Conservation (phyloP, 2,797 vertebrate genomes). For the Gila robusta region DNA sequence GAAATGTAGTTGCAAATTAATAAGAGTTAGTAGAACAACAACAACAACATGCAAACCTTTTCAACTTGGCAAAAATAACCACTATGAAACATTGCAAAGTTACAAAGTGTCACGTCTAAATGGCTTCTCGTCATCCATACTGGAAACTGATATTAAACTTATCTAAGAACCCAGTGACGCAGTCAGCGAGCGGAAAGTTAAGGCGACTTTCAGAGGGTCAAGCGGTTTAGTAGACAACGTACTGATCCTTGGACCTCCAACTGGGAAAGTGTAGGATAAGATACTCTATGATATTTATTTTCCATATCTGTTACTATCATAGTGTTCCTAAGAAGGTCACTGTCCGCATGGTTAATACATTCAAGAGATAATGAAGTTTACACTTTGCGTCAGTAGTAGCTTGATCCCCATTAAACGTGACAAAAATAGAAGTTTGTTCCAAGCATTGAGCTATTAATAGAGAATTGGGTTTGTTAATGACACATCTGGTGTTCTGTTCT, state of each 20-base stretch:
- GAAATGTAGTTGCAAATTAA: not conserved
- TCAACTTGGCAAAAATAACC: not conserved
- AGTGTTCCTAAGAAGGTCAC: conserved; percentile 45
- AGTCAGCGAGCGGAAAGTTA: not conserved
- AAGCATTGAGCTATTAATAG: conserved; percentile 53
- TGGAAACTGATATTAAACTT: conserved; percentile 2
- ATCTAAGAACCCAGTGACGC: conserved; percentile 9
- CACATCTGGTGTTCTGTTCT: conserved; percentile 46
- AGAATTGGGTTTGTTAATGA: conserved; percentile 33
- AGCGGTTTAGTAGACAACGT: not conserved
- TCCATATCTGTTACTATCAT: conserved; percentile 32
- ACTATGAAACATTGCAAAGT: not conserved
- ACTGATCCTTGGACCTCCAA: conserved; percentile 36
- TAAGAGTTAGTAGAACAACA: not conserved
- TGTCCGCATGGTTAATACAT: conserved; percentile 54
- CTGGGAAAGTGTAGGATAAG: conserved; percentile 34
- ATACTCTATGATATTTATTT: conserved; percentile 52
- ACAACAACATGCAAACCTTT: not conserved
- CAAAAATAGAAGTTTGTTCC: conserved; percentile 57
- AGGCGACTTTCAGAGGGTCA: not conserved
- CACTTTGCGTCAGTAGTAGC: conserved; percentile 50
- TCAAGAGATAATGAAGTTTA: conserved; percentile 44
- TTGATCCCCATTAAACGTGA: conserved; percentile 41
- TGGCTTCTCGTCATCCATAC: not conserved
- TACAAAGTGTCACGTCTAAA: not conserved